Evolutionary conservation across 2,113 vertebrate genomes (phyloP).

Genomic region (Perccottus glenii): DNA sequence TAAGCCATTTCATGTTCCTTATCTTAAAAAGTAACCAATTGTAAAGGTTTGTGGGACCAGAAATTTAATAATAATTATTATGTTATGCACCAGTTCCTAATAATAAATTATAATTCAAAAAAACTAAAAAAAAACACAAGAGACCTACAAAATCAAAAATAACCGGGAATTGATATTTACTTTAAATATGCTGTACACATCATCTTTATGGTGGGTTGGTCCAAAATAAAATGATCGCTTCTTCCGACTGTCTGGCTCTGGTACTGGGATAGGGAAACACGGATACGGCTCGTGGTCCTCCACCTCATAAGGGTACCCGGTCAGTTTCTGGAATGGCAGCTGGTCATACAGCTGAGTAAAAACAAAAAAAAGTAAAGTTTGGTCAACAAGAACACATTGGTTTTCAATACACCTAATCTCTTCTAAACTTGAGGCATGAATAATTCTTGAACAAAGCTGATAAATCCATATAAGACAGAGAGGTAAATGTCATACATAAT

Average conservation of each 20-base stretch:
- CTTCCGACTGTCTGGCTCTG: neutral
- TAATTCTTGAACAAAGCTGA: neutral
- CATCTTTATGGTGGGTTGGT: constrained; percentile 10
- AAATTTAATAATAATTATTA: neutral
- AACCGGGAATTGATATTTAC: constrained; percentile 34
- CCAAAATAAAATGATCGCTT: constrained; percentile 9
- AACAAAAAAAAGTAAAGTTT: neutral
- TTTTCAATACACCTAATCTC: too few species aligned
- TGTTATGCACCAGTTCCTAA: too few species aligned
- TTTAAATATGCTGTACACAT: constrained; percentile 73
- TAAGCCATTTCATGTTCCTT: too few species aligned
- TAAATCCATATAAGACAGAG: neutral
- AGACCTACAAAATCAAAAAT: neutral
- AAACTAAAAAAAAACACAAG: too few species aligned
- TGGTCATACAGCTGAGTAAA: constrained; percentile 75
- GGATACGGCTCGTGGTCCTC: constrained; percentile 41
- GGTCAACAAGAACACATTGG: too few species aligned
- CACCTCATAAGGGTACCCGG: constrained; percentile 65
- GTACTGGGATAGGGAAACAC: constrained; percentile 12
- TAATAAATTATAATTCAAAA: too few species aligned
- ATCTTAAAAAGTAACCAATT: too few species aligned
- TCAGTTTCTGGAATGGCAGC: constrained; percentile 75
- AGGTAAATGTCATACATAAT: constrained; percentile 55
- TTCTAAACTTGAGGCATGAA: too few species aligned
- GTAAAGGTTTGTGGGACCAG: too few species aligned